Evolutionary conservation across 2,113 vertebrate genomes (phyloP).

Genomic region (Acanthisitta chloris): DNA sequence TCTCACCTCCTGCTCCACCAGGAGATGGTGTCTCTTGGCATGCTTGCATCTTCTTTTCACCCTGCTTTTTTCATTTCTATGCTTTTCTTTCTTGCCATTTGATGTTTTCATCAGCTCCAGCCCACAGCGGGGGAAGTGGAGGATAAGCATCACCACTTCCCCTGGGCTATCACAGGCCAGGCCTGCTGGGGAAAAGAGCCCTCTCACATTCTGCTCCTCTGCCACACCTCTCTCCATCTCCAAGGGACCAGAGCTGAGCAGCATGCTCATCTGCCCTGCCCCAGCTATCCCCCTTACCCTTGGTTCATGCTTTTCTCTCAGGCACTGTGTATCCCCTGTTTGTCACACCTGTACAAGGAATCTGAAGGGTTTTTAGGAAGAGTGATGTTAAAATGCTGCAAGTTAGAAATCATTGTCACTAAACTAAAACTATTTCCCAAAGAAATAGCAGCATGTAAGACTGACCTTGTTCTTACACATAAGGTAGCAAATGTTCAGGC

Average conservation of each 20-base stretch:
- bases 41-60: neutral
- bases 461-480: neutral
- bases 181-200: neutral
- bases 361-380: neutral
- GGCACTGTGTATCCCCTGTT: neutral
- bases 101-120: neutral
- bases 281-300: neutral
- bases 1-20: neutral
- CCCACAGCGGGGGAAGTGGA: rapidly evolving
- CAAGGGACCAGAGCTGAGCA: neutral
- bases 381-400: neutral
- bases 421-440: neutral
- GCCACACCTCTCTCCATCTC: neutral
- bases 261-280: neutral
- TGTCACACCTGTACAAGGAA: neutral
- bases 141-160: neutral
- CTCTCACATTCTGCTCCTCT: neutral
- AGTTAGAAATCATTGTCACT: neutral
- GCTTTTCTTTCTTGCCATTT: neutral
- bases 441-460: neutral
- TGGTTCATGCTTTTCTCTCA: neutral
- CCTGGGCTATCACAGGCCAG: neutral
- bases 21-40: neutral
- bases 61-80: neutral
- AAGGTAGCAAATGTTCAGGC: neutral